These are phyloP conservation scores for Pelodiscus sinensis DNA, from an alignment of 2,113 vertebrate genomes.

Conservation along the genomic window DNA sequence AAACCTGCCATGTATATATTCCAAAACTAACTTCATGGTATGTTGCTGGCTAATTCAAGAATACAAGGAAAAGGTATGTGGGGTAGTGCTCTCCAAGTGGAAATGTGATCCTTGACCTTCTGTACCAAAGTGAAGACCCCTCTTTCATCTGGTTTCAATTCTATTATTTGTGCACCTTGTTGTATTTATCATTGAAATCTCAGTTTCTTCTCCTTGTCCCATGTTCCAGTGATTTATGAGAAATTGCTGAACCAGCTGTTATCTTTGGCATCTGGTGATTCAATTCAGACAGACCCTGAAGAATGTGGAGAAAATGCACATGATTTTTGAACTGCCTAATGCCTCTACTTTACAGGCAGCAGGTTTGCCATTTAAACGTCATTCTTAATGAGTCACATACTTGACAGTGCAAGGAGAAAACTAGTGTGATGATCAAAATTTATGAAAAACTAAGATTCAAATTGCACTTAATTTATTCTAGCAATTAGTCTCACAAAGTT, in stretches of 20 bases:
- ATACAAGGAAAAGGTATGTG: background rate
- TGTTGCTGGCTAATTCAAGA: background rate
- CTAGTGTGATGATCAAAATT: background rate
- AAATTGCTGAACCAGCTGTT: slow-evolving; percentile 69
- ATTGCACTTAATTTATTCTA: background rate
- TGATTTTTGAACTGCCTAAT: slow-evolving; percentile 10
- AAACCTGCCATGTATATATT: slow-evolving; percentile 48
- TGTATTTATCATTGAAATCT: slow-evolving; percentile 59
- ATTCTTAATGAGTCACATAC: background rate
- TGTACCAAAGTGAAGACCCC: background rate
- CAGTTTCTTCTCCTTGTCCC: slow-evolving; percentile 44
- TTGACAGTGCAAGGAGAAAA: background rate
- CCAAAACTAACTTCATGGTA: slow-evolving; percentile 10
- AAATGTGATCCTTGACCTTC: slow-evolving; percentile 3
- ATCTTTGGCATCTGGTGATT: slow-evolving; percentile 53
- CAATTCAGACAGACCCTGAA: background rate
- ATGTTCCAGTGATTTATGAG: slow-evolving; percentile 60
- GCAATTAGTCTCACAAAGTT: background rate
- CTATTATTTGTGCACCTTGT: slow-evolving; percentile 65
- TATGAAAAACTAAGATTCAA: background rate
- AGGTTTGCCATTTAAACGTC: background rate
- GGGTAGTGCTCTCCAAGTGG: background rate
- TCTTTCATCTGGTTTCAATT: slow-evolving; percentile 66
- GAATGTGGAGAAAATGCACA: background rate
- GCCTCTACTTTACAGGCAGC: background rate